Conservation (phyloP, 2,113 vertebrate genomes). For the Sorex fumeus region DNA sequence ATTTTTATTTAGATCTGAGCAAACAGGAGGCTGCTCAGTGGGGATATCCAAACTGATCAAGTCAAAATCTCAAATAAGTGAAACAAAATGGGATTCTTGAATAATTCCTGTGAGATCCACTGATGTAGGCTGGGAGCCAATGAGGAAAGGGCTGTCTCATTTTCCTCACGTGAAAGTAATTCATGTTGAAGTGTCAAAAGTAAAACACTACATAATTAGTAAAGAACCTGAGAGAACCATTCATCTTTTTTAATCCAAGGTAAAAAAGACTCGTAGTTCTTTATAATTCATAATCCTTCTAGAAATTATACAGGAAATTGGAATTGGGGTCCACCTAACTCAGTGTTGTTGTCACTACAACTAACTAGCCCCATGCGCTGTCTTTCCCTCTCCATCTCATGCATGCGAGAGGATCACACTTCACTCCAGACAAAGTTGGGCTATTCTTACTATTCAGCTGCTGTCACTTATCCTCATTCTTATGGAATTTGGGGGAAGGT, state of each 20-base stretch:
- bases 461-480: background rate
- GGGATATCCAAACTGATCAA: background rate
- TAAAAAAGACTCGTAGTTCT: background rate
- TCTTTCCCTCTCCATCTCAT: background rate
- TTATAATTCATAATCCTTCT: background rate
- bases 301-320: background rate
- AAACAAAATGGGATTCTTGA: constrained; percentile 14
- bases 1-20: background rate
- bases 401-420: background rate
- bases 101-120: background rate
- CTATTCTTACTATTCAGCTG: background rate
- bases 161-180: background rate
- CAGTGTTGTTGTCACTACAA: background rate
- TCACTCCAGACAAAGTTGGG: background rate
- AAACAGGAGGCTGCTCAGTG: background rate
- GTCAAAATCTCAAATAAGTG: background rate
- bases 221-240: background rate
- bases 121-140: background rate
- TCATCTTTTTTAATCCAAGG: background rate
- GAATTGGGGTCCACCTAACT: background rate
- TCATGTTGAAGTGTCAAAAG: constrained; percentile 23
- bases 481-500: background rate
- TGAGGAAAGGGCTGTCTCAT: background rate
- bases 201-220: background rate
- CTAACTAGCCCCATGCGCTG: too few species aligned